Evolutionary conservation across 1,140 invertebrate species (phyloP).

Genomic region (Drosophila willistoni): DNA sequence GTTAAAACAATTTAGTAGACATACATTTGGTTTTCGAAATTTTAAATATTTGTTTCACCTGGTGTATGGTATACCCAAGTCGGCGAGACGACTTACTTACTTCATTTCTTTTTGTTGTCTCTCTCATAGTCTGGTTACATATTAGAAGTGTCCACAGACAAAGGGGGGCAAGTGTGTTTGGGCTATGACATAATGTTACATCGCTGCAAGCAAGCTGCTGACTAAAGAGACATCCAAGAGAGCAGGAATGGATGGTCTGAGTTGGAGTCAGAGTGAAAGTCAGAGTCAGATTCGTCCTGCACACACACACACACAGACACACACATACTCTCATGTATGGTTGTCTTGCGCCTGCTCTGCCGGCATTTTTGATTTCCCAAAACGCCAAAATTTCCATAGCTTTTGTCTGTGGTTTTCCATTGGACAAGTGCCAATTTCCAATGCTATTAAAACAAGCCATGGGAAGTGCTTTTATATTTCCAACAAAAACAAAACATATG

Average conservation of each 20-base stretch:
- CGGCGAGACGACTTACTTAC: too few species aligned
- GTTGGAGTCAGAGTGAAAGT: background rate
- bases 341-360: constrained; percentile 17
- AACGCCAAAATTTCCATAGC: constrained; percentile 44
- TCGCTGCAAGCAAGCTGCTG: constrained; percentile 40
- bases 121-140: constrained; percentile 10
- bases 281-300: background rate
- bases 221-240: constrained; percentile 15
- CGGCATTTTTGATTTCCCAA: constrained; percentile 54
- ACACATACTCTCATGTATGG: background rate
- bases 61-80: too few species aligned
- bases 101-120: background rate
- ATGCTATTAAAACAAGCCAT: constrained; percentile 5
- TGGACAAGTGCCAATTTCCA: constrained; percentile 66
- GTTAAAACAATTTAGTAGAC: too few species aligned
- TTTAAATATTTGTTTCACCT: too few species aligned
- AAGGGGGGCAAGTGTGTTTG: constrained; percentile 14
- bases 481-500: constrained; percentile 58
- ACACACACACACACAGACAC: constrained; percentile 9
- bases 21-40: too few species aligned
- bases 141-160: constrained; percentile 20
- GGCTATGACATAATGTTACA: constrained; percentile 63
- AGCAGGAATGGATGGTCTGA: background rate
- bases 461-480: constrained; percentile 41
- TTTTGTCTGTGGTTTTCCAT: constrained; percentile 36